These are phyloP conservation scores for Euleptes europaea DNA, from an alignment of 2,113 vertebrate species.

Conservation along the genomic window DNA sequence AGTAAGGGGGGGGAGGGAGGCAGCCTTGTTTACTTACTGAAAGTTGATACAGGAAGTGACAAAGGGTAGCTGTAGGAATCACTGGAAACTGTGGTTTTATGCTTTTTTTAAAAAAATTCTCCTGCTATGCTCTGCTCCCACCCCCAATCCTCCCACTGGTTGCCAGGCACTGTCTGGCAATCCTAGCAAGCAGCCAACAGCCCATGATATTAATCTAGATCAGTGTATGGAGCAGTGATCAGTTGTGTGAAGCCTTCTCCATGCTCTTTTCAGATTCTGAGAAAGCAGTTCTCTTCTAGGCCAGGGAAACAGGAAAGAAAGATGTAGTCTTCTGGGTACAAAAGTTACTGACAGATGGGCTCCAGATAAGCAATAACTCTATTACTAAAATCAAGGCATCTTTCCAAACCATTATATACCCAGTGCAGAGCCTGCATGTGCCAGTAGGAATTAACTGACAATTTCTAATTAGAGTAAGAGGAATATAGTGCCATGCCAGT, in stretches of 20 bases:
- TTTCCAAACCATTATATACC: slow-evolving; percentile 4
- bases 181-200: neutral
- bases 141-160: no score
- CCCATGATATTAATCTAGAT: neutral
- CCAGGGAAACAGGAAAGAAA: neutral
- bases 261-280: neutral
- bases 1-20: no score
- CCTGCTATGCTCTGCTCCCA: no score
- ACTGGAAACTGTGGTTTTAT: no score
- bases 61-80: no score
- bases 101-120: no score
- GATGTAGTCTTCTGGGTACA: neutral
- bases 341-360: neutral
- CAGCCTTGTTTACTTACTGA: no score
- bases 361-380: neutral
- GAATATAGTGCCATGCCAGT: slow-evolving; percentile 10
- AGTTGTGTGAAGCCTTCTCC: neutral
- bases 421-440: neutral
- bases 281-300: neutral
- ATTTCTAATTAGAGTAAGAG: slow-evolving; percentile 24
- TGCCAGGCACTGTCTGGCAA: no score
- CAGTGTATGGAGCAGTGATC: neutral
- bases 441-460: neutral
- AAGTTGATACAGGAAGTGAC: no score
- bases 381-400: slow-evolving; percentile 14